Evolutionary conservation across 1,140 invertebrate genomes (phyloP), one percentile per base, ranked within the genome.

Genomic region (Pectinophora gossypiella): DNA sequence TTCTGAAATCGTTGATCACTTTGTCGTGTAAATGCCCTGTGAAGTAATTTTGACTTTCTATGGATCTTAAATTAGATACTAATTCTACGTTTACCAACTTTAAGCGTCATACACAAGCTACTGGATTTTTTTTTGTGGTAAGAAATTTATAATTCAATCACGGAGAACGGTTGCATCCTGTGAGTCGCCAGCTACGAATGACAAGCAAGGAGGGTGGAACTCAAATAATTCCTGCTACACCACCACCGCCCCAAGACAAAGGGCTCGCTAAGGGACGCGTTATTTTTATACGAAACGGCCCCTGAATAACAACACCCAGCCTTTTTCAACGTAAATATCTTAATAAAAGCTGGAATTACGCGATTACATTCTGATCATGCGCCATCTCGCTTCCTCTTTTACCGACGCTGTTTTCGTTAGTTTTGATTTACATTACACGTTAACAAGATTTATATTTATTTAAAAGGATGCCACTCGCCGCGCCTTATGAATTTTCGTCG

Each of bases 241-340:
- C 44, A 52, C 68, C 48, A 35, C 42, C 75, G 64, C 72, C 67
- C 70, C 74, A 58, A 85, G 62, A 84, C 76, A 79, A 83, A 79
- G 77, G 73, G 69, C 72, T 72, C 63, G 68, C 58, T 64, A 71
- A 79, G 76, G 79, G 77, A 84, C 71, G 73, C 71, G 59, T 81
- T 76, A 78, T 76, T 82, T 84, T 81, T 85, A 81, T 85, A 78
- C 59, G 71, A 62, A 67, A 83, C 83, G 77, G 60, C 64, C 46
- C 47, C 61, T 65, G 83, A 86, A 86, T 86, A 86, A 81, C 76
- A 86, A 86, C 70, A 65, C 64, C 42, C 54, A 59, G 61, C 54
- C 56, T 63, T 70, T 73, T 83, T 85, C 81, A 76, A 69, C 69
- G 73, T 80, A 86, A 68, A 85, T 81, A 84, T 84, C 79, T 83